Percentiles rank a stretch among this genome's conserved stretches.
Evolutionary conservation across 2,113 vertebrate species (phyloP).

Genomic region (Ceuthmochares aereus): DNA sequence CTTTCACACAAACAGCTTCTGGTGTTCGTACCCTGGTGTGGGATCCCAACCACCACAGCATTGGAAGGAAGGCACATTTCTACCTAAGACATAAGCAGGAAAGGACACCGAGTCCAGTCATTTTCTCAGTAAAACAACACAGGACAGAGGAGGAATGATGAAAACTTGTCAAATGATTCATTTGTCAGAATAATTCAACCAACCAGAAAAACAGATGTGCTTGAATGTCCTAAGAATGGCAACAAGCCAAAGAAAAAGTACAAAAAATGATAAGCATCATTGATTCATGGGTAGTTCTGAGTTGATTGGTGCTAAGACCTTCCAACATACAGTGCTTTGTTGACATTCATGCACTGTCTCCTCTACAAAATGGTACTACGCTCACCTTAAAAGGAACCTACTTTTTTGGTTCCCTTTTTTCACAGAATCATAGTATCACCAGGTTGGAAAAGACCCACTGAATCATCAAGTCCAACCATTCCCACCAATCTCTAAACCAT

Average conservation of each 20-base stretch:
- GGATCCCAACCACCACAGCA: neutral
- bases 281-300: neutral
- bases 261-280: neutral
- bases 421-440: too few species aligned
- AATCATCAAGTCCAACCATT: too few species aligned
- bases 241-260: neutral
- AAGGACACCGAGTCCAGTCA: neutral
- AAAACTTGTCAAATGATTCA: neutral
- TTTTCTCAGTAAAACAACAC: neutral
- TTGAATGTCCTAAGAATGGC: neutral
- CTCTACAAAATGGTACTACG: neutral
- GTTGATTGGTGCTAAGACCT: neutral
- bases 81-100: neutral
- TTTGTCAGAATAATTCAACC: neutral
- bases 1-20: neutral
- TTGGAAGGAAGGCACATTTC: neutral
- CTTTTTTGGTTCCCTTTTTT: neutral
- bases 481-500: too few species aligned
- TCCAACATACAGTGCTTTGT: rapidly evolving
- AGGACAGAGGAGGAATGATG: neutral
- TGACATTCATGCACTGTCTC: rapidly evolving
- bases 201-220: neutral
- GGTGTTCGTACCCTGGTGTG: neutral
- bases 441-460: too few species aligned
- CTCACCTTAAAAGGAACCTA: neutral